These are phyloP conservation scores for Heliconius congener DNA, from an alignment of 1,140 invertebrate genomes.

Conservation along the genomic window DNA sequence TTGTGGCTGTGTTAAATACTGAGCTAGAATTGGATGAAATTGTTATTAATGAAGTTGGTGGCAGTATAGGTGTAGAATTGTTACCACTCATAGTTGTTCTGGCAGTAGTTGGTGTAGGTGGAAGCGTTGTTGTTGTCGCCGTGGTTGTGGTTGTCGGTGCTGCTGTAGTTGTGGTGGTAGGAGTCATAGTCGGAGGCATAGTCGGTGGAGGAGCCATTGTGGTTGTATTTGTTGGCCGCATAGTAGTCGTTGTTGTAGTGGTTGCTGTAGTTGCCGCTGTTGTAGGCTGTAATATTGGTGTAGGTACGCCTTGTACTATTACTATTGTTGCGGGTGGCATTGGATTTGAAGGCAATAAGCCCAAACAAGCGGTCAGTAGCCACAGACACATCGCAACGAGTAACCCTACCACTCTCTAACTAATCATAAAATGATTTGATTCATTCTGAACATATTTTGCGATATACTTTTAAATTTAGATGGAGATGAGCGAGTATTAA, in stretches of 20 bases:
- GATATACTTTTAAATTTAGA: conserved; percentile 52
- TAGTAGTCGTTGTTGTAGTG: conserved; percentile 37
- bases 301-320: conserved; percentile 56
- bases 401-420: conserved; percentile 16
- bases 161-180: conserved; percentile 42
- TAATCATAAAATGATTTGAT: conserved; percentile 31
- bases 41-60: conserved; percentile 23
- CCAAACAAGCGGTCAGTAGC: conserved; percentile 76
- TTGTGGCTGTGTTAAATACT: conserved; percentile 34
- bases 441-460: conserved; percentile 38
- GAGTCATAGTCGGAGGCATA: conserved; percentile 13
- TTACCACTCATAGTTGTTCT: conserved; percentile 36
- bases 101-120: conserved; percentile 23
- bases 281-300: conserved; percentile 59
- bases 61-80: conserved; percentile 23
- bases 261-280: conserved; percentile 49
- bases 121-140: conserved; percentile 16
- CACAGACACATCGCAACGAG: conserved; percentile 68
- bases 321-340: conserved; percentile 56
- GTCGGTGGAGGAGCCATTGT: conserved; percentile 17
- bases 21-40: conserved; percentile 18
- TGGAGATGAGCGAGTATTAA: conserved; percentile 68
- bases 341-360: conserved; percentile 60
- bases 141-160: conserved; percentile 29
- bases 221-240: conserved; percentile 1